Conservation (phyloP, 2,113 vertebrate genomes). For the Catagonus wagneri region DNA sequence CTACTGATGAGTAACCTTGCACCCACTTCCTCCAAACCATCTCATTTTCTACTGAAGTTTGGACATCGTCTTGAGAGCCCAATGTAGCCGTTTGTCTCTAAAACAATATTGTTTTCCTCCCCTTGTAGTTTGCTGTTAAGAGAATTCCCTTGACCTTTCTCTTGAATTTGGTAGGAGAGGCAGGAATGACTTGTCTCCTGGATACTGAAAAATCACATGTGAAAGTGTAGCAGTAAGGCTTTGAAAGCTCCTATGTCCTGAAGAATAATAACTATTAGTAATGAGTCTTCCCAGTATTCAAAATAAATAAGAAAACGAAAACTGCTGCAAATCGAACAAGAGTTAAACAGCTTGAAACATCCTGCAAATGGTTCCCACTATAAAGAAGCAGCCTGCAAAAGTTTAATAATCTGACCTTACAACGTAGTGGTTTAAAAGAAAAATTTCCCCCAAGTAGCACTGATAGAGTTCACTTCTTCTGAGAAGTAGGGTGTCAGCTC, state of each 20-base stretch:
- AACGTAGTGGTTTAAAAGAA: background rate
- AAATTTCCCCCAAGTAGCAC: background rate
- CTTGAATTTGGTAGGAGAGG: background rate
- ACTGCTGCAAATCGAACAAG: background rate
- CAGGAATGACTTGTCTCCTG: background rate
- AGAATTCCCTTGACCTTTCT: background rate
- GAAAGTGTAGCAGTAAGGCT: background rate
- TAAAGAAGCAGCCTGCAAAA: background rate
- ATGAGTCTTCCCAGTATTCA: background rate
- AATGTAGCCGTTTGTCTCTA: background rate
- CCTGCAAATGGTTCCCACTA: background rate
- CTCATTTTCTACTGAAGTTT: conserved; percentile 5
- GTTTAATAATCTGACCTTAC: background rate
- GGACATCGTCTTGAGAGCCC: conserved; percentile 32
- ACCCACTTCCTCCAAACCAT: background rate
- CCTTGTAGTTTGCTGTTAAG: background rate
- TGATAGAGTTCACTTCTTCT: background rate
- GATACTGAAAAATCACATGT: background rate
- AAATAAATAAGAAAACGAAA: background rate
- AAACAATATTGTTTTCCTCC: background rate
- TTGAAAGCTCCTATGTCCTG: background rate
- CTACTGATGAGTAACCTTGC: conserved; percentile 87
- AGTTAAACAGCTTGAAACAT: background rate
- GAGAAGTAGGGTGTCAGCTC: background rate
- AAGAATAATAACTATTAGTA: background rate